These are phyloP conservation scores for Bathynomus jamesi DNA, from an alignment of 1,140 invertebrate genomes.

Conservation along the genomic window DNA sequence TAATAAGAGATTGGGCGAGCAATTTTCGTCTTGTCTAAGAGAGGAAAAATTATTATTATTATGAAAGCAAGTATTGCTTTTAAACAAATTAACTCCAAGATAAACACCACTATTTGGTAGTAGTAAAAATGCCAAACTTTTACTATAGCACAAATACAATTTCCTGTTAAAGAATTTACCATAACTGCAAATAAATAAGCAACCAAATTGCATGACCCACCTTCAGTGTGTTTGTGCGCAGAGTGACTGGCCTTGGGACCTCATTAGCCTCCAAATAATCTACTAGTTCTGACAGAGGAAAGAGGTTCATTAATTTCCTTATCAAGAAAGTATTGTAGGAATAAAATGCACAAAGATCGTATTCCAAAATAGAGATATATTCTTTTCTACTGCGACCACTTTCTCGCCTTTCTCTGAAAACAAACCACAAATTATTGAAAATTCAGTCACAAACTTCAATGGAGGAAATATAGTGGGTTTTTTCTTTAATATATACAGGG, in stretches of 20 bases:
- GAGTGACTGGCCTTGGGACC: constrained; percentile 86
- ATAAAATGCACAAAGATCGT: constrained; percentile 90
- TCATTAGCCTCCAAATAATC: constrained; percentile 97
- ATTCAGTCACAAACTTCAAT: too few species aligned
- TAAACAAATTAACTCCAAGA: too few species aligned
- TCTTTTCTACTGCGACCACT: constrained; percentile 47
- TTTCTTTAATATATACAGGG: too few species aligned
- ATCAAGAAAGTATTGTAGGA: constrained; percentile 96
- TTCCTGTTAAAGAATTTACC: too few species aligned
- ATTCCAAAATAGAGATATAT: constrained; percentile 67
- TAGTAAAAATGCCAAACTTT: too few species aligned
- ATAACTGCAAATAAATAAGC: too few species aligned
- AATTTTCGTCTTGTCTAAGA: constrained; percentile 30
- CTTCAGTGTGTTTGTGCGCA: constrained; percentile 92
- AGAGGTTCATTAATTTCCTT: constrained; percentile 87
- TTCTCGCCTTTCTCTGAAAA: not conserved
- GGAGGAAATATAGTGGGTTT: too few species aligned
- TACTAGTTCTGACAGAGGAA: constrained; percentile 77
- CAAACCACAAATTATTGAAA: too few species aligned
- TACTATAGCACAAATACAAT: too few species aligned
- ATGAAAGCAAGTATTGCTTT: too few species aligned
- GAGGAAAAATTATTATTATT: not conserved
- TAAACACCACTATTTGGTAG: too few species aligned
- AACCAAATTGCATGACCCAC: constrained; percentile 70
- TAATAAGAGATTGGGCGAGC: constrained; percentile 65